Base-by-base conservation (phyloP, 1,140 invertebrate genomes). In the Berghia stephanieae region DNA sequence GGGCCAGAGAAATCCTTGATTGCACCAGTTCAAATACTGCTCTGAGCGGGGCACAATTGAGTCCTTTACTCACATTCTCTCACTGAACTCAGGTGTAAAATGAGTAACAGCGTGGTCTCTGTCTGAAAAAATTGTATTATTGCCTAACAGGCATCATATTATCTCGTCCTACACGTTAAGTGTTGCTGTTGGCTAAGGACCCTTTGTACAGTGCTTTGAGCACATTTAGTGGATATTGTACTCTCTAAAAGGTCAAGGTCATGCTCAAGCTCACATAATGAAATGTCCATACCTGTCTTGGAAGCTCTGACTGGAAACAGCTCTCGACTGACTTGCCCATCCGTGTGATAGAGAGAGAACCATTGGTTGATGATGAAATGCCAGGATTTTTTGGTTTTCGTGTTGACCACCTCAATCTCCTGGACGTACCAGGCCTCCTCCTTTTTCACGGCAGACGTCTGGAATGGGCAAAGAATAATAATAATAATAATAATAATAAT, bases 381-480 rank as follows among this genome's bases (percentile, higher is more conserved):
- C 86, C 86, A 90, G n/a, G 81, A 81, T 57, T 85, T 87, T 66
- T 88, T 85, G 24, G 79, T 86, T 66, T 85, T 86, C 36, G 85
- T 85, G 81, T 90, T 89, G 16, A 84, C 78, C 18, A 90, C 78
- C 78, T 88, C 85, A 31, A 90, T 80, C 79, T 87, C 82, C 69
- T 90, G 84, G 52, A 90, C 44, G 78, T 83, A 89, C 89, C 89
- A 90, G n/a, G 85, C 85, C 69, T 89, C 84, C 75, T 87, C 83
- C 57, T 88, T 83, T 60, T 82, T 84, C 63, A 85, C 78, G 21
- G 88, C 89, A 80, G 86, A 85, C 73, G 88, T 86, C 88, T 90
- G 78, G 18, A 81, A 84, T 74, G 66, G 24, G 13, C 66, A 68
- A 43, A 49, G 44, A 24, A 46, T 24, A 44, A 74, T 67, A 74